These are phyloP conservation scores for Myotis yumanensis DNA, from an alignment of 2,113 vertebrate genomes.

Conservation along the genomic window DNA sequence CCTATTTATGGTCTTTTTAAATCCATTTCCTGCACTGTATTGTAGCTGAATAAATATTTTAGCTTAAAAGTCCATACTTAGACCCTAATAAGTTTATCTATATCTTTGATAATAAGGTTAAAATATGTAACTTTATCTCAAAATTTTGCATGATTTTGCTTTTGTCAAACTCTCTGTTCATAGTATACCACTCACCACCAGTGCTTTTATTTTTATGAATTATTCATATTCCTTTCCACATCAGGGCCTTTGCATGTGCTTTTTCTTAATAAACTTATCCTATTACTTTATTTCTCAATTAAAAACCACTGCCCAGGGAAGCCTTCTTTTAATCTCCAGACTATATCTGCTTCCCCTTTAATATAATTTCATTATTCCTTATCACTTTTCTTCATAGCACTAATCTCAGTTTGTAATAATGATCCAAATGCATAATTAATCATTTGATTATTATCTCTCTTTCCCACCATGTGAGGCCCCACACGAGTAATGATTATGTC, in stretches of 20 bases:
- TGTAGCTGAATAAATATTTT: neutral
- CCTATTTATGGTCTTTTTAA: neutral
- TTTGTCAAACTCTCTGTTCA: neutral
- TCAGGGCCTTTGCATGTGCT: neutral
- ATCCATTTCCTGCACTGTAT: neutral
- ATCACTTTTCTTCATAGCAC: neutral
- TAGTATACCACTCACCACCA: neutral
- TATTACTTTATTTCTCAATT: neutral
- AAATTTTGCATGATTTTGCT: neutral
- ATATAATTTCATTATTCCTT: neutral
- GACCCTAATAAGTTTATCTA: neutral
- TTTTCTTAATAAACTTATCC: neutral
- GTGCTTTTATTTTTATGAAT: neutral
- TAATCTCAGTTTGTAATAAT: neutral
- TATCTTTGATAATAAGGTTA: neutral
- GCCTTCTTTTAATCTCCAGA: neutral
- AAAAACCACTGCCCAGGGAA: neutral
- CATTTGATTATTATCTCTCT: neutral
- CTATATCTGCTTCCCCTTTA: neutral
- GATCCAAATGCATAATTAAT: neutral
- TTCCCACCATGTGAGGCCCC: neutral
- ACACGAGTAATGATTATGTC: neutral
- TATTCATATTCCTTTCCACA: rapidly evolving
- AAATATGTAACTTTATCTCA: neutral
- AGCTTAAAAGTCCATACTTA: neutral